Evolutionary conservation across 1,140 invertebrate genomes (phyloP).

Genomic region (Danaus plexippus): DNA sequence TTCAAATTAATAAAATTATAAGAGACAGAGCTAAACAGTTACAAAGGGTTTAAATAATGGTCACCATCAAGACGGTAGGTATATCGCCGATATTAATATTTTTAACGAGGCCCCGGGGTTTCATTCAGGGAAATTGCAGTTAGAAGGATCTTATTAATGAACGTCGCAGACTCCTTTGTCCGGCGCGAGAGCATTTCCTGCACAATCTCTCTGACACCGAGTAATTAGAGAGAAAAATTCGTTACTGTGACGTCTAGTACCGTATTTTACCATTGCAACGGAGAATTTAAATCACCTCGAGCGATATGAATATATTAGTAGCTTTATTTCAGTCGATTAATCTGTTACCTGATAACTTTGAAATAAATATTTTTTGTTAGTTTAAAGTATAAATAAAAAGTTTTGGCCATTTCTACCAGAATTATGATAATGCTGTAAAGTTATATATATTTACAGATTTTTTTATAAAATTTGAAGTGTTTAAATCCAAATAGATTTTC

Average conservation of each 20-base stretch:
- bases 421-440: too few species aligned
- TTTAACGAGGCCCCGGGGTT: slow-evolving; percentile 47
- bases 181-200: slow-evolving; percentile 56
- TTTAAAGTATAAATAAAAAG: too few species aligned
- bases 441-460: too few species aligned
- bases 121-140: slow-evolving; percentile 67
- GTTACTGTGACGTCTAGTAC: slow-evolving; percentile 49
- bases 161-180: slow-evolving; percentile 62
- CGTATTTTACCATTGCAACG: slow-evolving; percentile 44
- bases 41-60: slow-evolving; percentile 50
- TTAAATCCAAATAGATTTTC: too few species aligned
- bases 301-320: slow-evolving; percentile 24
- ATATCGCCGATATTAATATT: slow-evolving; percentile 63
- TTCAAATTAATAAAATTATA: slow-evolving; percentile 8
- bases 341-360: too few species aligned
- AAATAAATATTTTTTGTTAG: too few species aligned
- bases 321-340: background rate
- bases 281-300: slow-evolving; percentile 24
- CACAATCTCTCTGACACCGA: slow-evolving; percentile 66
- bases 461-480: too few species aligned
- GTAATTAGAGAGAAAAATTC: slow-evolving; percentile 70
- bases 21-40: slow-evolving; percentile 20
- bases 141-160: slow-evolving; percentile 70
- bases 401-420: too few species aligned
- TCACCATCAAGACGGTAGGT: slow-evolving; percentile 41